Evolutionary conservation across 2,797 vertebrate species (phyloP).

Genomic region (Thamnophis elegans): DNA sequence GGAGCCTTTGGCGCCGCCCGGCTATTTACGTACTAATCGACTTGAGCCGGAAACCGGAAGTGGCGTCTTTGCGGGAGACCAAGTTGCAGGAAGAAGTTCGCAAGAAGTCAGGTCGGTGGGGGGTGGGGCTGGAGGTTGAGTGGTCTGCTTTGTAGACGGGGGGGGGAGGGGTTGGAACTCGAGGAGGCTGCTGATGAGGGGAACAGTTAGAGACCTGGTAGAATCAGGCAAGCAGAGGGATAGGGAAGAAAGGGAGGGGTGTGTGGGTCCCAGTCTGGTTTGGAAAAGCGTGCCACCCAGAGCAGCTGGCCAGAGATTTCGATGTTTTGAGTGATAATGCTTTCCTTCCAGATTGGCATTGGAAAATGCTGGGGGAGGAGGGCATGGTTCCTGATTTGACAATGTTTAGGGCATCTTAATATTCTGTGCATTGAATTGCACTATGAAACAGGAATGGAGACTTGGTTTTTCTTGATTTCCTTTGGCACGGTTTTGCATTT

Average conservation of each 20-base stretch:
- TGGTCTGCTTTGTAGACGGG: neutral
- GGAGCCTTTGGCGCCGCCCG: neutral
- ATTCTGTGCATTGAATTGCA: neutral
- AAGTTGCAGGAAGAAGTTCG: neutral
- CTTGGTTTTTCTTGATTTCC: neutral
- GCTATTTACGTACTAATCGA: neutral
- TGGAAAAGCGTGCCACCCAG: neutral
- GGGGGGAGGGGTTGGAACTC: neutral
- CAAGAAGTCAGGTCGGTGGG: neutral
- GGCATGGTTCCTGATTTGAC: neutral
- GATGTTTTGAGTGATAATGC: no score
- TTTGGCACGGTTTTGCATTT: neutral
- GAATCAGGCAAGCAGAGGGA: neutral
- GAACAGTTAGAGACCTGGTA: neutral
- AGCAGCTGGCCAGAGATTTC: neutral
- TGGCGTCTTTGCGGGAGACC: neutral
- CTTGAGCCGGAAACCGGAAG: neutral
- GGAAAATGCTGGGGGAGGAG: neutral
- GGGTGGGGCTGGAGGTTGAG: neutral
- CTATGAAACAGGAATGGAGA: neutral
- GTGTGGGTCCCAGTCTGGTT: neutral
- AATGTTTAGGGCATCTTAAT: neutral
- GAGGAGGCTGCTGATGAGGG: neutral
- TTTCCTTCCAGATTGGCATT: neutral
- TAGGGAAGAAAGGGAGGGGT: neutral